Conservation (phyloP, 92 coral and sea anemone genomes). For the Palythoa heliodiscus region DNA sequence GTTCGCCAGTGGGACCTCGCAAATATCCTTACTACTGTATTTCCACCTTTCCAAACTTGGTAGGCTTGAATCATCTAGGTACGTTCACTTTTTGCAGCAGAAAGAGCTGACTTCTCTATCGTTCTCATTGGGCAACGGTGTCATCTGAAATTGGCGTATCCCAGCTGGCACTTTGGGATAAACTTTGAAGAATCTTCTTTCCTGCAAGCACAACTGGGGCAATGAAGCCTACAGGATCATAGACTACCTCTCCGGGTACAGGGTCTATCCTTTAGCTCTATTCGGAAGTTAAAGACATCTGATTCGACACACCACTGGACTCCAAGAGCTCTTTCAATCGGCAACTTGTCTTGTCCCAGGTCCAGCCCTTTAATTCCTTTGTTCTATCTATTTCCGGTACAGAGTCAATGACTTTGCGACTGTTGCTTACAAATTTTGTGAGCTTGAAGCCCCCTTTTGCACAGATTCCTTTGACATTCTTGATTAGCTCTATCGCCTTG, state of each 20-base stretch:
- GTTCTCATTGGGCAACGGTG: constrained; percentile 10
- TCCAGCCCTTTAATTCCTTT: constrained; percentile 11
- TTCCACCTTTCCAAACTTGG: constrained; percentile 5
- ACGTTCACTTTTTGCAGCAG: constrained; percentile 21
- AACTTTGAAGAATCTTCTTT: constrained; percentile 22
- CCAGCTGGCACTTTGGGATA: neutral
- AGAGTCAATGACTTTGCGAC: neutral
- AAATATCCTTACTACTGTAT: too few species aligned
- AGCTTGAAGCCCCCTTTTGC: constrained; percentile 26
- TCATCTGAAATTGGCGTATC: constrained; percentile 1
- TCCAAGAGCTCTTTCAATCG: neutral
- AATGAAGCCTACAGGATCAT: constrained; percentile 26
- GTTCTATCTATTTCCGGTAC: constrained; percentile 18
- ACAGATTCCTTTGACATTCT: constrained; percentile 23
- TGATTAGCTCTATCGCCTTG: constrained; percentile 27
- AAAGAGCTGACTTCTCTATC: constrained; percentile 34
- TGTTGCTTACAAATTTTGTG: constrained; percentile 33
- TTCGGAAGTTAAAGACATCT: constrained; percentile 25
- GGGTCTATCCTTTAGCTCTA: constrained; percentile 21
- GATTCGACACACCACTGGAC: neutral
- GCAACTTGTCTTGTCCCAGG: too few species aligned
- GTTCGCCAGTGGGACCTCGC: too few species aligned
- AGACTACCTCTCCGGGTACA: constrained; percentile 28
- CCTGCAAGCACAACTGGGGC: constrained; percentile 42
- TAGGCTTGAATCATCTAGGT: constrained; percentile 43